These are phyloP conservation scores for Leuctra nigra DNA, from an alignment of 2,888 invertebrate genomes.

Conservation along the genomic window DNA sequence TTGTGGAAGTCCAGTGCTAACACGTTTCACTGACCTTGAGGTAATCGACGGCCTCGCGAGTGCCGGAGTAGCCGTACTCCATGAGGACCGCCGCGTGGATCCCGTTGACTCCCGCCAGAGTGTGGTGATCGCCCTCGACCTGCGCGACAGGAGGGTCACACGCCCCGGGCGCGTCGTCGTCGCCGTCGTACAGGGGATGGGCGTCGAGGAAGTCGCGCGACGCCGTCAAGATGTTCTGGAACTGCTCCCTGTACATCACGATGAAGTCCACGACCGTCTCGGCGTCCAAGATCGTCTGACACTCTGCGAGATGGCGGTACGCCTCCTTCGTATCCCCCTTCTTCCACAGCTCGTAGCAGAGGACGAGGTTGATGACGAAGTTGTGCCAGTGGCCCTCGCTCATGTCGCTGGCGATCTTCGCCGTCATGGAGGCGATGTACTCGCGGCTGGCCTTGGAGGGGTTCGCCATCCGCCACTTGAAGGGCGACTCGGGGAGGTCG, in stretches of 20 bases:
- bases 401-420: background rate
- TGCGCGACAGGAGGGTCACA: background rate
- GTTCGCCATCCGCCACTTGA: background rate
- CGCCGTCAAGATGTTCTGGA: background rate
- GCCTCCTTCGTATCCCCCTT: background rate
- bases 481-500: background rate
- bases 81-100: background rate
- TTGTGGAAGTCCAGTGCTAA: too few species aligned
- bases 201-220: background rate
- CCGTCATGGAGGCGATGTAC: background rate
- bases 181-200: background rate
- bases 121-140: background rate
- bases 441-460: background rate
- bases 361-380: background rate
- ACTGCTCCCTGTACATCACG: background rate
- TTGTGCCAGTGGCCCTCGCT: background rate
- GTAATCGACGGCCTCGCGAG: background rate
- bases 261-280: slow-evolving; percentile 4
- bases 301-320: too few species aligned
- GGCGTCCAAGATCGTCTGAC: background rate
- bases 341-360: slow-evolving; percentile 3
- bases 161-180: background rate
- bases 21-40: too few species aligned
- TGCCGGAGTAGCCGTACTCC: background rate
- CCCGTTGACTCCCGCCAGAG: background rate